Conservation (phyloP, 2,888 invertebrate species). For the Caenorhabditis drosophilae region DNA sequence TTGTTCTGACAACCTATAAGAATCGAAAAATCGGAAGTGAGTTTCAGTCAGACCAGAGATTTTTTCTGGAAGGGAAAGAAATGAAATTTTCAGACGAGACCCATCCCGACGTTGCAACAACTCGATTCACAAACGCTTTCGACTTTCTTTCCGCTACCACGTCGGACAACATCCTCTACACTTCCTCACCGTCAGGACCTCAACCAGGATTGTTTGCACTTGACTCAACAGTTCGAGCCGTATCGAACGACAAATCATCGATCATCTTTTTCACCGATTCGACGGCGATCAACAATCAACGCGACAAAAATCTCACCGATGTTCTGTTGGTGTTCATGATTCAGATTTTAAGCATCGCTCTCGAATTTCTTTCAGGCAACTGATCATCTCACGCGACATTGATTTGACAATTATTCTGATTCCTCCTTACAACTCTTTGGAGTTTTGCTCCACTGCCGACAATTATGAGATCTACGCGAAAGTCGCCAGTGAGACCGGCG, state of each 20-base stretch:
- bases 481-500: constrained; percentile 35
- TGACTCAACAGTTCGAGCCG: constrained; percentile 26
- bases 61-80: not conserved
- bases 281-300: too few species aligned
- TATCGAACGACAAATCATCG: constrained; percentile 44
- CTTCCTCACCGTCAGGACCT: constrained; percentile 24
- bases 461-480: constrained; percentile 18
- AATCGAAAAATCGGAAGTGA: constrained; percentile 1
- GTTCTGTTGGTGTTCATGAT: too few species aligned
- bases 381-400: too few species aligned
- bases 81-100: constrained; percentile 9
- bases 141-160: constrained; percentile 28
- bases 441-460: constrained; percentile 14
- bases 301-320: too few species aligned
- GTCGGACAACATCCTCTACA: constrained; percentile 27
- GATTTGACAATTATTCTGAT: constrained; percentile 41
- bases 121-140: constrained; percentile 10
- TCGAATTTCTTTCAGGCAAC: too few species aligned
- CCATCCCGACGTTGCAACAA: constrained; percentile 12
- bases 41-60: too few species aligned
- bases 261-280: constrained; percentile 46
- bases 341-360: too few species aligned
- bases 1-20: constrained; percentile 37
- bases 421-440: constrained; percentile 30
- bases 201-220: constrained; percentile 39